These are phyloP conservation scores for Andrena haemorrhoa DNA, from an alignment of 2,888 invertebrate genomes.

Conservation along the genomic window DNA sequence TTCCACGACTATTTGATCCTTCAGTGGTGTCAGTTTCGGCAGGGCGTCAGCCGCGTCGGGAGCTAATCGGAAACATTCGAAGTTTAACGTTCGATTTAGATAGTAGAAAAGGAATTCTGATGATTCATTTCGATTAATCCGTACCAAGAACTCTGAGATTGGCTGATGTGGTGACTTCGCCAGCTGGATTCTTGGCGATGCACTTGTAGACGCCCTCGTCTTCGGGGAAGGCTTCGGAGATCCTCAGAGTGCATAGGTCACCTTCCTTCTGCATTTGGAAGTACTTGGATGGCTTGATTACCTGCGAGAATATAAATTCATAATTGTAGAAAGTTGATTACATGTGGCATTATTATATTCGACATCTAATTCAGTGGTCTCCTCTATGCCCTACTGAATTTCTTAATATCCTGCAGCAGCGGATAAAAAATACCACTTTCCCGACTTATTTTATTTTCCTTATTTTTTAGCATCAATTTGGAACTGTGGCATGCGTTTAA, in stretches of 20 bases:
- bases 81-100: not conserved
- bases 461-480: no score
- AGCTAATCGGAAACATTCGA: constrained; percentile 84
- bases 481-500: no score
- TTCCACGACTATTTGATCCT: constrained; percentile 94
- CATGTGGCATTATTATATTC: not conserved
- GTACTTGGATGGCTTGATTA: constrained; percentile 98
- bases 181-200: constrained; percentile 93
- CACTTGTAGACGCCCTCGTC: constrained; percentile 99
- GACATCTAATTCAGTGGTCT: not conserved
- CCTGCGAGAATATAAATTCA: constrained; percentile 72
- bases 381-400: no score
- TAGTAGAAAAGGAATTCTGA: not conserved
- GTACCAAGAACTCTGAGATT: constrained; percentile 90
- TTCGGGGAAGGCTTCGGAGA: constrained; percentile 98
- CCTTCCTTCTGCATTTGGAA: constrained; percentile 98
- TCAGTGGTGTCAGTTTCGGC: constrained; percentile 93
- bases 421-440: no score
- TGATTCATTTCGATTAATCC: constrained; percentile 21
- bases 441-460: no score
- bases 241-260: constrained; percentile 94
- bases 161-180: constrained; percentile 91
- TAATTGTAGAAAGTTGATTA: not conserved
- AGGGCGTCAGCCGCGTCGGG: constrained; percentile 93
- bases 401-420: no score